These are phyloP conservation scores for Ailuropoda melanoleuca DNA, from an alignment of 2,113 vertebrate genomes.

Conservation along the genomic window DNA sequence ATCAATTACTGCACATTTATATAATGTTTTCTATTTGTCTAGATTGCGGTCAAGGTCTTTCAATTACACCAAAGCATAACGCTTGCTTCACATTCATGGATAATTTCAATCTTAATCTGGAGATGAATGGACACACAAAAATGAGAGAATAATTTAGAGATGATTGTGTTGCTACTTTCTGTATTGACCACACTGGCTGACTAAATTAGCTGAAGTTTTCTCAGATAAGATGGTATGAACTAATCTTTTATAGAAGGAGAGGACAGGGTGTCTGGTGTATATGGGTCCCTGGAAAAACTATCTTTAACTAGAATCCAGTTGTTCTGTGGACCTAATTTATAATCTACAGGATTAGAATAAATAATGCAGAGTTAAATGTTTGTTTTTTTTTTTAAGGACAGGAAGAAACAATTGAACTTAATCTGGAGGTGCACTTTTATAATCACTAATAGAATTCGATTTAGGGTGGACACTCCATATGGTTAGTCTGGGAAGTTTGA, in stretches of 20 bases:
- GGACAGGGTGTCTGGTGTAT: neutral
- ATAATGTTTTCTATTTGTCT: neutral
- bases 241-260: neutral
- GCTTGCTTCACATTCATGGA: neutral
- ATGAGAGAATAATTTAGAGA: neutral
- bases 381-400: neutral
- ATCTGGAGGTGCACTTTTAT: neutral
- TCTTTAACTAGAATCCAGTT: neutral
- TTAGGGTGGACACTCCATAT: neutral
- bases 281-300: neutral
- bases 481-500: neutral
- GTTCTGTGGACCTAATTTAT: neutral
- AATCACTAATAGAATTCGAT: neutral
- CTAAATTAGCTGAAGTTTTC: neutral
- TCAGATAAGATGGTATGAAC: neutral
- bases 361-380: neutral
- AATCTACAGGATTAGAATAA: neutral
- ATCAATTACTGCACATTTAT: neutral
- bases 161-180: neutral
- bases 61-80: neutral
- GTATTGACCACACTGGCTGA: neutral
- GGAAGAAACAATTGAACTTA: neutral
- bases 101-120: neutral
- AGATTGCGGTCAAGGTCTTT: neutral
- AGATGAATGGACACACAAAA: neutral